Evolutionary conservation across 2,888 invertebrate genomes (phyloP), one percentile per base, ranked within the genome.

Genomic region (Pseudococcus jackbeardsleyi): DNA sequence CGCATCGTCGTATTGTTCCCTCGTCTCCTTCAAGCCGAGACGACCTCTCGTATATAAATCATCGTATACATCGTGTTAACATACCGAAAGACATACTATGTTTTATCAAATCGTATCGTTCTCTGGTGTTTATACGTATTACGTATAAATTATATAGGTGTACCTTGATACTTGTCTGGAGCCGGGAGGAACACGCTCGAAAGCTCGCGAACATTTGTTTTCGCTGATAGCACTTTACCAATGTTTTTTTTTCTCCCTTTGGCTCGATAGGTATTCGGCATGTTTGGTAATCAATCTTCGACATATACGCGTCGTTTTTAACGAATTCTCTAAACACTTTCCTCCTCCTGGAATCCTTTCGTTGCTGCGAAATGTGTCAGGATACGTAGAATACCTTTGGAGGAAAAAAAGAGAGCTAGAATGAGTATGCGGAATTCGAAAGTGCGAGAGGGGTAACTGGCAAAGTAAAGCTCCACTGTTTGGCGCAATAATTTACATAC

Each of bases 401-500:
- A 19, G 26, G 26, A 33, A 33, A 33, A 33, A 33, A 33, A 33
- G 26, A 33, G n/a, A 33, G 26, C 26, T 33, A 33, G 26, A 33
- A 33, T 33, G 26, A 33, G 26, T 33, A 1, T 33, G 3, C 26
- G 26, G 26, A 33, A 33, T 33, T 33, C 3, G 26, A n/a, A n/a
- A n/a, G n/a, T n/a, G n/a, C n/a, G n/a, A n/a, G n/a, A n/a, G n/a
- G n/a, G n/a, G n/a, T n/a, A n/a, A n/a, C n/a, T n/a, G n/a, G n/a
- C n/a, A n/a, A 59, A 19, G 6, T 3, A n/a, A 12, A 33, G 26
- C 26, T 12, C 33, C 19, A 33, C 68, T 33, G 33, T 72, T 72
- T 72, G 12, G 26, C 26, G 68, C 68, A 72, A 72, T 72, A 72
- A 72, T 72, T 72, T 72, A 72, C 68, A 72, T 72, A 72, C 68